Conservation (phyloP, 2,888 invertebrate species). For the Cylindroiulus punctatus region DNA sequence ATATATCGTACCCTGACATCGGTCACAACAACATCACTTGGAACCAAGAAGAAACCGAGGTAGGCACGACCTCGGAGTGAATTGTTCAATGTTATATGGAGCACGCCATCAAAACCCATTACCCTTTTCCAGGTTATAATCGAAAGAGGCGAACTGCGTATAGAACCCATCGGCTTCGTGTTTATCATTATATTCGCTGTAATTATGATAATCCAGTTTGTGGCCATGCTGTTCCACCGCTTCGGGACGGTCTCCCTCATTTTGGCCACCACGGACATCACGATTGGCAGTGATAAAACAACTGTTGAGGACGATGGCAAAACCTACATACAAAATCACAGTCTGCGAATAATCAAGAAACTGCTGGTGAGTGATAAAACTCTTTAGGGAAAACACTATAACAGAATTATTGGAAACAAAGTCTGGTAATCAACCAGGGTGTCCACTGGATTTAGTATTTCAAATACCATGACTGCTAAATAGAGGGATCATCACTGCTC, state of each 20-base stretch:
- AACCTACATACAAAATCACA: neutral
- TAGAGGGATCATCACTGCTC: no score
- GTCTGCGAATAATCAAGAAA: neutral
- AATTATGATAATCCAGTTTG: slow-evolving; percentile 68
- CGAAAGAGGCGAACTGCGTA: slow-evolving; percentile 60
- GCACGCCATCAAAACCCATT: no score
- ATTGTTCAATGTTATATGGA: neutral
- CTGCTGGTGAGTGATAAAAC: neutral
- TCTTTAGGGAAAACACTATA: no score
- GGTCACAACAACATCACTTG: slow-evolving; percentile 62
- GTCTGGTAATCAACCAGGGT: no score
- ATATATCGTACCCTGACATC: slow-evolving; percentile 72
- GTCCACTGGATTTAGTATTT: no score
- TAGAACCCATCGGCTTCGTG: slow-evolving; percentile 68
- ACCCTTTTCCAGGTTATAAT: slow-evolving; percentile 42
- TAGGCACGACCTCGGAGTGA: neutral
- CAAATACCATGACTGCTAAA: no score
- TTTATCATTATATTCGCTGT: slow-evolving; percentile 68
- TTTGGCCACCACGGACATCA: slow-evolving; percentile 62
- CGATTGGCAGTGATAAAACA: neutral
- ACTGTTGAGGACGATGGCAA: neutral
- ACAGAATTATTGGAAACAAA: no score
- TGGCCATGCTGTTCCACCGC: slow-evolving; percentile 69
- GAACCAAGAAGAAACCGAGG: slow-evolving; percentile 39
- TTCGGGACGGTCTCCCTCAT: slow-evolving; percentile 69